Conservation (phyloP, 1,140 invertebrate species). For the Drosophila micromelanica region DNA sequence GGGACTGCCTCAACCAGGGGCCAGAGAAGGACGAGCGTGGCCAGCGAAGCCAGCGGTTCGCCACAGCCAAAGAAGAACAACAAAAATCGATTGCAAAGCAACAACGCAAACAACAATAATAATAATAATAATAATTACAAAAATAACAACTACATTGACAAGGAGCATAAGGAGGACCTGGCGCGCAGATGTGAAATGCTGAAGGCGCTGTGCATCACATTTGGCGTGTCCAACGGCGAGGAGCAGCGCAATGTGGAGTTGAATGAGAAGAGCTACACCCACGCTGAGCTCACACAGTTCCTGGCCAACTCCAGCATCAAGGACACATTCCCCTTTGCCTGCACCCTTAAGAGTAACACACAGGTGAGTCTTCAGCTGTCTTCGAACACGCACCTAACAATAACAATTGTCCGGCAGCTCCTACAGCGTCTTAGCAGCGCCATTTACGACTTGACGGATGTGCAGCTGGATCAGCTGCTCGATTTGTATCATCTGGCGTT, state of each 20-base stretch:
- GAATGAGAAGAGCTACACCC: not conserved
- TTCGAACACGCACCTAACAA: not conserved
- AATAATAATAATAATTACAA: not conserved
- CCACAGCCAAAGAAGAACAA: not conserved
- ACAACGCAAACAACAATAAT: not conserved
- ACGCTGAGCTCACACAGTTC: slow-evolving; percentile 12
- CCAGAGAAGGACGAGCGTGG: not conserved
- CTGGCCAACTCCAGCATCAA: slow-evolving; percentile 1
- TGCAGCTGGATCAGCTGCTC: slow-evolving; percentile 23
- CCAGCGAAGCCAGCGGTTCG: not conserved
- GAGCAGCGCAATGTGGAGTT: not conserved
- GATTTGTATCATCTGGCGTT: slow-evolving; percentile 23
- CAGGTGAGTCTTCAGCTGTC: not conserved
- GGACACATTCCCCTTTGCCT: not conserved
- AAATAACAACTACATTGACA: not conserved
- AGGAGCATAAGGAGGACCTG: not conserved
- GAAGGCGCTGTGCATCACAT: not conserved
- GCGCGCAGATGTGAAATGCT: not conserved
- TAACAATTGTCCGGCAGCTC: not conserved
- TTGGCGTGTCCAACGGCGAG: not conserved
- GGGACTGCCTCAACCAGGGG: not conserved
- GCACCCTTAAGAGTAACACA: not conserved
- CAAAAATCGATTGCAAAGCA: not conserved
- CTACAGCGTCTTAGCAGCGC: not conserved
- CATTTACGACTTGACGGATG: not conserved